phyloP scores from a whole-genome alignment of 2,888 invertebrate species.

The Malthinus flaveolus region DNA sequence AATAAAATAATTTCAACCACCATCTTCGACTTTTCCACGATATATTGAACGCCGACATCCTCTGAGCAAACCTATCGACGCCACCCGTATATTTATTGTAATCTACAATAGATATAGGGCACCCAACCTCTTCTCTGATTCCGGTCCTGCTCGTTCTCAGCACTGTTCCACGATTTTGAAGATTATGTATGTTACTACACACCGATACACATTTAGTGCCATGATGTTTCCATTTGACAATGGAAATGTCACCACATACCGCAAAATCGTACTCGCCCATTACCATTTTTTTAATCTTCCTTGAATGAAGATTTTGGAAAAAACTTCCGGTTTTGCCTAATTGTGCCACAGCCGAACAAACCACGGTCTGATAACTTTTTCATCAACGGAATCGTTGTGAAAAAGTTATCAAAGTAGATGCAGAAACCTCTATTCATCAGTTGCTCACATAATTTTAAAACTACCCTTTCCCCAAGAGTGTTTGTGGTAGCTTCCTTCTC shows the following conservation, averaged over 20 bases:
- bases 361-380: conserved; percentile 29
- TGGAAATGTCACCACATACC: too few species aligned
- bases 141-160: neutral
- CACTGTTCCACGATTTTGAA: neutral
- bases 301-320: too few species aligned
- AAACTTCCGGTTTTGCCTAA: conserved; percentile 57
- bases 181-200: neutral
- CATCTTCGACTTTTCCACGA: conserved; percentile 4
- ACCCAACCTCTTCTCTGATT: neutral
- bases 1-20: conserved; percentile 6
- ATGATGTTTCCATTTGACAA: too few species aligned
- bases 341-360: conserved; percentile 41
- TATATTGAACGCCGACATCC: neutral
- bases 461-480: too few species aligned
- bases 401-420: too few species aligned
- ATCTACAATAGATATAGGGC: conserved; percentile 2
- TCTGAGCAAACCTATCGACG: conserved; percentile 1
- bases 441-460: too few species aligned
- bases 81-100: conserved; percentile 3
- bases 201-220: too few species aligned
- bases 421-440: too few species aligned
- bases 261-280: too few species aligned
- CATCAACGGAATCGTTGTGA: conserved; percentile 37
- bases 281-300: too few species aligned
- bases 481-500: too few species aligned